Base-by-base conservation (phyloP, 1,140 invertebrate species). In the Magallana angulata region DNA sequence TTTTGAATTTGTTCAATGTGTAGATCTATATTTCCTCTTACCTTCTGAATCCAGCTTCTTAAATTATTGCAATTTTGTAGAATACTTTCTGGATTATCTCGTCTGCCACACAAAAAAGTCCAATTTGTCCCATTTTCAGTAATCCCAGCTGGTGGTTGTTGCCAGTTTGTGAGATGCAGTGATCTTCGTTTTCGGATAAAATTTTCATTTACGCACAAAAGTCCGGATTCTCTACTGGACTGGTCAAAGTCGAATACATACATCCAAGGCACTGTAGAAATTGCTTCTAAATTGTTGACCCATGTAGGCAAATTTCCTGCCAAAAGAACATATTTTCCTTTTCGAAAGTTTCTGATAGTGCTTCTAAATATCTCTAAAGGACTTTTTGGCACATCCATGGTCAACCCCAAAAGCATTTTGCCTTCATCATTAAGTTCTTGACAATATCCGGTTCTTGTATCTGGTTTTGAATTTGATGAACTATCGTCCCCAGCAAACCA, bases 211-310 rank as follows among this genome's bases (percentile, higher is more conserved):
- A 82, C 86, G 62, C 64, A 80, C 4, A 91, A 68, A 16, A 91
- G 64, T 7, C 91, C 91, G 1, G 82, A 81, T 11, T 89, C 84
- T 64, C 89, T 86, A 57, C 91, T 90, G 2, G 85, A 57, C 16
- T 71, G 30, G 81, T 92, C 92, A 85, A 92, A 90, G 68, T 92
- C 91, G 82, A 88, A 91, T 7, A 92, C 91, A 8, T 87, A 87
- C 24, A 91, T 85, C 91, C 91, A 92, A 18, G 89, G 88, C 30
- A 90, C 87, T 6, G 81, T 56, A 11, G 89, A 84, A 36, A 92
- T 71, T 68, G 87, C 86, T 1, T 90, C 90, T 30, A 88, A 11
- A 30, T 82, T 84, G 59, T 64, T 30, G 12, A 84, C 24, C 14
- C 82, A 56, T 18, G 14, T 16, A 57, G 82, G 60, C 14, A 87